Evolutionary conservation across 2,888 invertebrate genomes (phyloP).

Genomic region (Mythimna lalbum): DNA sequence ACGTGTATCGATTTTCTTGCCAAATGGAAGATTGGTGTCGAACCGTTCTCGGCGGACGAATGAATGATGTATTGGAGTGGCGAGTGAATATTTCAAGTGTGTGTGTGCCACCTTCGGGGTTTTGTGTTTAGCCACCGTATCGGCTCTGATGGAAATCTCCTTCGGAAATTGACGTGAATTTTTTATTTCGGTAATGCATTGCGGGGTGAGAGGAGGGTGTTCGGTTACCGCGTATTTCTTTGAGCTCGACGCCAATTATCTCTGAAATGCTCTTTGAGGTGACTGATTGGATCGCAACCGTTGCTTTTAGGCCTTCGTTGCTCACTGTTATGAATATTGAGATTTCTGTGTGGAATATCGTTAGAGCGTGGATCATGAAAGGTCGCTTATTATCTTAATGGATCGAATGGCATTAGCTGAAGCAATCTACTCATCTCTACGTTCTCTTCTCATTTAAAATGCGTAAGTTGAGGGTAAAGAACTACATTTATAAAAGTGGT

Average conservation of each 20-base stretch:
- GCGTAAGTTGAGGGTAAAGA: neutral
- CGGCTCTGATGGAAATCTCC: conserved; percentile 84
- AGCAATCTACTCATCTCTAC: conserved; percentile 2
- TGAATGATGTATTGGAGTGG: conserved; percentile 90
- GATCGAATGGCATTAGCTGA: conserved; percentile 11
- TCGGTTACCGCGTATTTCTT: conserved; percentile 69
- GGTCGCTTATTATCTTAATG: conserved; percentile 28
- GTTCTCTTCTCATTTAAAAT: neutral
- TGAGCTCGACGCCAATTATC: conserved; percentile 82
- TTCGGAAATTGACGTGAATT: conserved; percentile 84
- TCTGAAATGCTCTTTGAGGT: conserved; percentile 82
- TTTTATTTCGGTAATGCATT: conserved; percentile 88
- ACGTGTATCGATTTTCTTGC: conserved; percentile 91
- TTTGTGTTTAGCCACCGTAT: conserved; percentile 86
- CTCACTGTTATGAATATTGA: conserved; percentile 57
- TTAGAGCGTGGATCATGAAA: conserved; percentile 22
- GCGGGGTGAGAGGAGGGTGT: conserved; percentile 63
- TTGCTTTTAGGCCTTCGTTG: conserved; percentile 70
- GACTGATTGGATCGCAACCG: conserved; percentile 82
- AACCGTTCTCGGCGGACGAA: conserved; percentile 89
- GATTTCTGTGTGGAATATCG: conserved; percentile 44
- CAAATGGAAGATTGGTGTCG: conserved; percentile 91
- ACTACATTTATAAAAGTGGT: conserved; percentile 26
- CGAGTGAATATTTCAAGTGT: conserved; percentile 87
- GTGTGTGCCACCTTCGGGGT: conserved; percentile 78